Evolutionary conservation across 2,113 vertebrate species (phyloP), one percentile per base, ranked within the genome.

Genomic region (Pungitius pungitius): DNA sequence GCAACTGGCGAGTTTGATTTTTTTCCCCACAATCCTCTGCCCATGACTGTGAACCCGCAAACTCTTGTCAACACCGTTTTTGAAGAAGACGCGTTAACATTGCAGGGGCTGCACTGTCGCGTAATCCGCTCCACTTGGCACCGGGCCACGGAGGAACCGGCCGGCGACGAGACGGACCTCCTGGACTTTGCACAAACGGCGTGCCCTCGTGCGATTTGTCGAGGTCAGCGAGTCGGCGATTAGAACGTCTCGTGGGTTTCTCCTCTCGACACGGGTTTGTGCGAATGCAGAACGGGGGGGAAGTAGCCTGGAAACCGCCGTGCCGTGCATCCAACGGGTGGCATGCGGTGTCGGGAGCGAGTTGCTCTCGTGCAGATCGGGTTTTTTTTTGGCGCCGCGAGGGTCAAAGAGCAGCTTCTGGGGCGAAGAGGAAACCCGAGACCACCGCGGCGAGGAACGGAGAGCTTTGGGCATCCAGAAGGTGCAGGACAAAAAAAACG

Each of bases 61-160:
- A 66, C 56, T 57, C 73, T 70, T 57, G 33, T 80, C 58, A 52
- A 73, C 75, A 54, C 69, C 13, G 1, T 54, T 65, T 10, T 65
- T 10, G 43, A 27, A n/a, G 66, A 42, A 63, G 37, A 30, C 13
- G 15, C 54, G 79, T 89, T 72, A 86, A 85, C 86, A 87, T 78
- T 83, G 56, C 79, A 91, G 51, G 51, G n/a, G n/a, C n/a, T n/a
- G n/a, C 5, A 75, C 45, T 67, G 13, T 78, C 66, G 27, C 7
- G 9, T 61, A 72, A 78, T 75, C 45, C 26, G 58, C 68, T 73
- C 49, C 62, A 80, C 69, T 82, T 67, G 39, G 66, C 70, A 37
- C 39, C 33, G 39, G n/a, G 64, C 64, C 51, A 45, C 0, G 12
- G 39, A 86, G 67, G 72, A 73, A 69, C 27, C 30, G 40, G 39